phyloP scores from a whole-genome alignment of 2,888 invertebrate genomes.

The Drosophila pullipes region DNA sequence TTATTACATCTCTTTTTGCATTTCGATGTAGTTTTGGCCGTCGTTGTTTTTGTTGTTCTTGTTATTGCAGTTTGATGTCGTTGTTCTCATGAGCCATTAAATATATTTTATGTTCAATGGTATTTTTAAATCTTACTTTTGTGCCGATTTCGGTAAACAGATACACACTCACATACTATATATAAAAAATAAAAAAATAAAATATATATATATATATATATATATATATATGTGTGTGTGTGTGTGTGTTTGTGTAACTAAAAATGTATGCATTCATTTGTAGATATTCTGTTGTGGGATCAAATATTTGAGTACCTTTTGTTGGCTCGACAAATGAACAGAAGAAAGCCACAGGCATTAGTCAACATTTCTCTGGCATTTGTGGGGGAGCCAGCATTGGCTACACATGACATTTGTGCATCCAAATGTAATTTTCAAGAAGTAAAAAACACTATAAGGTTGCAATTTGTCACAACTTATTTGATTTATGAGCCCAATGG shows the following conservation, averaged over 20 bases:
- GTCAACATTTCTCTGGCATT: not conserved
- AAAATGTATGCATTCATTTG: not conserved
- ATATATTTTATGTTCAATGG: conserved; percentile 52
- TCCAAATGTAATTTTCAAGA: conserved; percentile 43
- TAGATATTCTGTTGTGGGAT: not conserved
- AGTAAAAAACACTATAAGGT: conserved; percentile 41
- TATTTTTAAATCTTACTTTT: conserved; percentile 55
- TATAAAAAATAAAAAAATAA: not conserved
- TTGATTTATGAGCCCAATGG: conserved; percentile 67
- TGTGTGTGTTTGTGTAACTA: not conserved
- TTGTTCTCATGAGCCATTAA: conserved; percentile 54
- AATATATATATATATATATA: not conserved
- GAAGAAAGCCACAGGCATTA: conserved; percentile 11
- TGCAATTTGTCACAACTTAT: conserved; percentile 78
- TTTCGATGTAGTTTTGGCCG: conserved; percentile 15
- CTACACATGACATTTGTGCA: conserved; percentile 41
- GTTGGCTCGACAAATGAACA: conserved; percentile 1
- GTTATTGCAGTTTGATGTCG: conserved; percentile 26
- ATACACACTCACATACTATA: not conserved
- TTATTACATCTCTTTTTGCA: conserved; percentile 30
- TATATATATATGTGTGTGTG: not conserved
- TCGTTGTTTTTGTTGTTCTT: conserved; percentile 24
- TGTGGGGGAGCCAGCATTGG: conserved; percentile 34
- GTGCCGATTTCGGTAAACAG: conserved; percentile 25
- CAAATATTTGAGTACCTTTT: conserved; percentile 9